These are phyloP conservation scores for Calycopis cecrops DNA, from an alignment of 1,140 invertebrate species.

Conservation along the genomic window DNA sequence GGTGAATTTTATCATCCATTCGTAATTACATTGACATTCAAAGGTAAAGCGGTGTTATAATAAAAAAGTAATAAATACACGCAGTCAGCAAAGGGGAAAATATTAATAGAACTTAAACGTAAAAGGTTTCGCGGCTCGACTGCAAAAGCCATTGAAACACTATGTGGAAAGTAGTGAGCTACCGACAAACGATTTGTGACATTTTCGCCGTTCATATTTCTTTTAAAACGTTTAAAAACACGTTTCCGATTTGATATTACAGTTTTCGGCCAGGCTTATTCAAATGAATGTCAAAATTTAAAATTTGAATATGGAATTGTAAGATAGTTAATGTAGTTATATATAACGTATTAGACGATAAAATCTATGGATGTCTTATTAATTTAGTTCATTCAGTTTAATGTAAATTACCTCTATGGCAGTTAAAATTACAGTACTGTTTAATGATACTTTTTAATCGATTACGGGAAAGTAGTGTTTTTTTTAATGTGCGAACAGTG, in stretches of 20 bases:
- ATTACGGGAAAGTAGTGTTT: too few relatives aligned
- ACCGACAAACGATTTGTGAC: slow-evolving; percentile 3
- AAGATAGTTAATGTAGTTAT: too few relatives aligned
- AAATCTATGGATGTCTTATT: too few relatives aligned
- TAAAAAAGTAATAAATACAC: slow-evolving; percentile 43
- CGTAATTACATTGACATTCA: slow-evolving; percentile 42
- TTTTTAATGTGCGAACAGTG: too few relatives aligned
- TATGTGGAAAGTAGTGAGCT: slow-evolving; percentile 2
- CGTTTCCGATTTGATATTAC: slow-evolving; percentile 2
- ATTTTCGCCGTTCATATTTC: slow-evolving; percentile 4
- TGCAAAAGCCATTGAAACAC: slow-evolving; percentile 1
- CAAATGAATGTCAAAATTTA: too few relatives aligned
- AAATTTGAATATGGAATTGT: too few relatives aligned
- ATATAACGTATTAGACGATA: too few relatives aligned
- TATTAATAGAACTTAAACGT: slow-evolving; percentile 11
- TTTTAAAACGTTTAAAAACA: slow-evolving; percentile 5
- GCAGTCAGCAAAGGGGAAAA: slow-evolving; percentile 21
- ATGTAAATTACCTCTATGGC: too few relatives aligned
- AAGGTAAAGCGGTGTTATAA: slow-evolving; percentile 43
- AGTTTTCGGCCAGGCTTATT: neutral
- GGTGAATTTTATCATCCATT: slow-evolving; percentile 43
- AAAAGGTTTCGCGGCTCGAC: neutral
- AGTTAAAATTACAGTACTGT: too few relatives aligned
- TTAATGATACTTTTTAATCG: too few relatives aligned
- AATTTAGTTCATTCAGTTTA: too few relatives aligned